Percentiles rank a stretch among this genome's conserved stretches.
These are phyloP conservation scores for Noctua fimbriata DNA, from an alignment of 2,888 invertebrate species.

Conservation along the genomic window DNA sequence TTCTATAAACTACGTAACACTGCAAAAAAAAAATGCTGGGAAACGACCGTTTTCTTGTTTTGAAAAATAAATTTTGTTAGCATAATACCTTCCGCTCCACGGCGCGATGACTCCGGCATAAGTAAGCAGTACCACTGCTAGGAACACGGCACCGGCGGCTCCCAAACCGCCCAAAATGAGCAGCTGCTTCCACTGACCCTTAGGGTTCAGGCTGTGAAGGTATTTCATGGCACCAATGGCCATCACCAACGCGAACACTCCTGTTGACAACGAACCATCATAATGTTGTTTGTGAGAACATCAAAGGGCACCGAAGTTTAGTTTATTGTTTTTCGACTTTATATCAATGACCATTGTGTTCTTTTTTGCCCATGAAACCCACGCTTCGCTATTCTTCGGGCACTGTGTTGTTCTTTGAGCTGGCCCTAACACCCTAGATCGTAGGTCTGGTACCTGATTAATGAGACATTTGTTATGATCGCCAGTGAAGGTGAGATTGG, in stretches of 20 bases:
- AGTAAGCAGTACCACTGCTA: constrained; percentile 96
- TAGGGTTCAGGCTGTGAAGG: constrained; percentile 96
- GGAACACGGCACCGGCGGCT: constrained; percentile 95
- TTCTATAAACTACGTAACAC: background rate
- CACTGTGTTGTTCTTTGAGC: background rate
- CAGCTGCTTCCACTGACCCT: constrained; percentile 96
- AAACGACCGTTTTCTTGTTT: background rate
- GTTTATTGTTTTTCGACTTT: background rate
- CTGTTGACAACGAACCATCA: constrained; percentile 84
- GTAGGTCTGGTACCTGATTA: background rate
- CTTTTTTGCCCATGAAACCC: background rate
- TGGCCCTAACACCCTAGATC: background rate
- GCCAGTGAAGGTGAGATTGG: background rate
- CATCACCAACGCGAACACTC: constrained; percentile 98
- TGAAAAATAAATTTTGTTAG: background rate
- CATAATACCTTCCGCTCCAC: constrained; percentile 94
- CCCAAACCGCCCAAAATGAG: constrained; percentile 94
- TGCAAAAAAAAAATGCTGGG: background rate
- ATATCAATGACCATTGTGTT: background rate
- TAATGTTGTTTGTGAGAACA: background rate
- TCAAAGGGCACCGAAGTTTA: background rate
- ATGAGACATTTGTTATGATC: background rate
- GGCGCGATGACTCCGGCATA: constrained; percentile 98
- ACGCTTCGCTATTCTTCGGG: background rate
- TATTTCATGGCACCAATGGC: constrained; percentile 96